Base-by-base conservation (phyloP, 2,113 vertebrate genomes). In the Gavialis gangeticus region DNA sequence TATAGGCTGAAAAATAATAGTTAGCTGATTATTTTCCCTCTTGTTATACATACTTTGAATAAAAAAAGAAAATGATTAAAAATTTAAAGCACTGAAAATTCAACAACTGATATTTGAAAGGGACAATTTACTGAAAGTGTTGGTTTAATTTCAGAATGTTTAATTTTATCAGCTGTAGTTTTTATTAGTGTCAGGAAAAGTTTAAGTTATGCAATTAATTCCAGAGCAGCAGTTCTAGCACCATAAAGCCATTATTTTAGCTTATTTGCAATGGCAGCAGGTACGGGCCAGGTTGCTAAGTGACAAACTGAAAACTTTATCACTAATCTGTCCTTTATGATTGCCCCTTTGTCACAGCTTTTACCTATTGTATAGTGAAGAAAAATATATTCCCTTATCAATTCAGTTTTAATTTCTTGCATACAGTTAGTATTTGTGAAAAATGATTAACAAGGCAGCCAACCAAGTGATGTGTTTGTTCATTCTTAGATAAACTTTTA, bases 401-500 rank as follows among this genome's bases (percentile, higher is more conserved):
- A 90, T 82, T 78, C 21, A 89, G 37, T 93, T 95, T 94, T 88
- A 89, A 69, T 78, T 95, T 37, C 54, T 93, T 90, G n/a, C 28
- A 84, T 34, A 82, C 24, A 17, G 81, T 85, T 94, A 18, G 83
- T 79, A 92, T 59, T 16, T 59, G 75, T 10, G 80, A 28, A 88
- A 87, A 82, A 94, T 84, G n/a, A 95, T 84, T 93, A 86, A 83
- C 57, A 25, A 63, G 25, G 85, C 85, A 66, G 30, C 84, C 89
- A 27, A 81, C 16, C 66, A 75, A 17, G 16, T 0, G 0, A 17
- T 71, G 16, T 57, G 10, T 87, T 11, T 34, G 55, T 90, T 79
- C 69, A 3, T 59, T 93, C 34, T 79, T 75, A 88, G 89, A 89
- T 28, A 82, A 92, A 67, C 78, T 83, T 80, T 80, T 57, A 86